phyloP scores from a whole-genome alignment of 2,113 vertebrate species.

The Corvus moneduloides region DNA sequence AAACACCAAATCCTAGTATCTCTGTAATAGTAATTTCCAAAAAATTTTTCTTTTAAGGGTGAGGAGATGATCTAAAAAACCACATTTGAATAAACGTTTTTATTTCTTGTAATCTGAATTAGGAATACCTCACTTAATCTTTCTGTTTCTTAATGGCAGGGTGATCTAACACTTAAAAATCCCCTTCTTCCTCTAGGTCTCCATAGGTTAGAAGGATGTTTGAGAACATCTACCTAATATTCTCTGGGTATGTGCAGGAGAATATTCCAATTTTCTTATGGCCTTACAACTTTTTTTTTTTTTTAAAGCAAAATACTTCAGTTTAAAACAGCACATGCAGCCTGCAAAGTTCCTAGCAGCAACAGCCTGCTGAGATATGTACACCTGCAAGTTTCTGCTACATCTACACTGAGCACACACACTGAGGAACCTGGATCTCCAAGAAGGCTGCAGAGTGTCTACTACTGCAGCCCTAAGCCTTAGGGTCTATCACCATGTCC shows the following conservation, averaged over 20 bases:
- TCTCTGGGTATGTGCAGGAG: not conserved
- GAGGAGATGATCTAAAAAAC: not conserved
- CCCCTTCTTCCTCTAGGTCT: not conserved
- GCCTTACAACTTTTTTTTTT: not conserved
- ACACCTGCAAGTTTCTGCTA: not conserved
- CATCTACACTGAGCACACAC: not conserved
- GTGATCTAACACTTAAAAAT: not conserved
- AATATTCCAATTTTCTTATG: not conserved
- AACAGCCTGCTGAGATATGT: not conserved
- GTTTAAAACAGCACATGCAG: not conserved
- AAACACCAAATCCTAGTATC: not conserved
- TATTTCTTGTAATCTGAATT: not conserved
- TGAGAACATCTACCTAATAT: not conserved
- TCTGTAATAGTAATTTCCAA: not conserved
- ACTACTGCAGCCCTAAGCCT: no score
- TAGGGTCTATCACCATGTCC: no score
- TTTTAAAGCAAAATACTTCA: not conserved
- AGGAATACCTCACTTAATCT: not conserved
- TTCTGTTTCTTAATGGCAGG: not conserved
- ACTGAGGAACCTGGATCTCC: not conserved
- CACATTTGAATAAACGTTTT: not conserved
- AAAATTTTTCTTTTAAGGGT: not conserved
- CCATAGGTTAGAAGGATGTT: not conserved
- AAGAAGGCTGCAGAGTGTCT: not conserved
- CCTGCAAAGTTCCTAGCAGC: not conserved